Evolutionary conservation across 2,888 invertebrate genomes (phyloP).

Genomic region (Aphidoletes aphidimyza): DNA sequence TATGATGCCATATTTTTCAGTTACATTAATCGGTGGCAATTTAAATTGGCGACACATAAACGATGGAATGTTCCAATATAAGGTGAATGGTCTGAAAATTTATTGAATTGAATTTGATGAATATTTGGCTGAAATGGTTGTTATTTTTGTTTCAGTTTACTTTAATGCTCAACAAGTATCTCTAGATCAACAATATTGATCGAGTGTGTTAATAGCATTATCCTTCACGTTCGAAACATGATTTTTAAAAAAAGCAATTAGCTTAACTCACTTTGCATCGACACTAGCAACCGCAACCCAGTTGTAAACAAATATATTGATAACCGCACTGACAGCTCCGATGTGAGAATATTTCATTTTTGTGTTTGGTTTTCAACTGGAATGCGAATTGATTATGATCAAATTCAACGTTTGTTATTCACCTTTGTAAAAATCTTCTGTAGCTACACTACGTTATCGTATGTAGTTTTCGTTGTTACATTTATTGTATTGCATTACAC

Average conservation of each 20-base stretch:
- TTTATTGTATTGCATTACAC: too few relatives aligned
- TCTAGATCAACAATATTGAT: too few relatives aligned
- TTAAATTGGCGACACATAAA: conserved; percentile 73
- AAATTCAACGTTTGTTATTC: neutral
- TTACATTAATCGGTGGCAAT: conserved; percentile 71
- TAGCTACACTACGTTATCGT: too few relatives aligned
- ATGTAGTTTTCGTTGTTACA: too few relatives aligned
- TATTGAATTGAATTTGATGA: neutral
- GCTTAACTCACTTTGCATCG: conserved; percentile 58
- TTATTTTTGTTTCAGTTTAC: too few relatives aligned
- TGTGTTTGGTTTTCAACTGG: neutral
- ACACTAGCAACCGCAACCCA: neutral
- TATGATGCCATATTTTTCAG: conserved; percentile 71
- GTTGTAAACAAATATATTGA: neutral
- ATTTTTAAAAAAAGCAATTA: neutral
- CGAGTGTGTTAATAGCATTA: neutral
- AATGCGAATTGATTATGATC: conserved; percentile 13
- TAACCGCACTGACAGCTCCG: neutral
- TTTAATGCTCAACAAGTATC: too few relatives aligned
- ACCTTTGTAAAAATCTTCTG: too few relatives aligned
- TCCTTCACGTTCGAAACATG: neutral
- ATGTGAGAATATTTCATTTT: neutral
- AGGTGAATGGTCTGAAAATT: conserved; percentile 65
- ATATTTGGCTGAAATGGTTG: too few relatives aligned
- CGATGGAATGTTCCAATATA: conserved; percentile 83